Percentiles rank a stretch among this genome's conserved stretches.
phyloP scores from a whole-genome alignment of 2,797 vertebrate genomes.

The Loriculus beryllinus region DNA sequence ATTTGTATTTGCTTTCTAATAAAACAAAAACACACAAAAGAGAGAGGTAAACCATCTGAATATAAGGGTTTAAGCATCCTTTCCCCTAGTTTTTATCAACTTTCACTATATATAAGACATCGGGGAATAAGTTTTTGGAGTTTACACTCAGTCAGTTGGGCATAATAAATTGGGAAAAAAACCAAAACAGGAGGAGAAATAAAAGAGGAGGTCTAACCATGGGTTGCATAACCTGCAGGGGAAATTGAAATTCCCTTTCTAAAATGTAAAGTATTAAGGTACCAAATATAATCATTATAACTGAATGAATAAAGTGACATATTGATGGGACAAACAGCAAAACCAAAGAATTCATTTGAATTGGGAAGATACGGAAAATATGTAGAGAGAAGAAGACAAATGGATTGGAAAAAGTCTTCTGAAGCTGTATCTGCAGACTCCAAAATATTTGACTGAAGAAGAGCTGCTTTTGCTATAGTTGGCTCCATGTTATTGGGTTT shows the following conservation, averaged over 20 bases:
- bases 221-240: not conserved
- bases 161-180: not conserved
- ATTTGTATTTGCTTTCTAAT: not conserved
- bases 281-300: not conserved
- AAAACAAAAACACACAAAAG: not conserved
- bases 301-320: not conserved
- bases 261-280: not conserved
- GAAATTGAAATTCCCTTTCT: not conserved
- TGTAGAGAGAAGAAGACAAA: rapidly evolving
- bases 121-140: not conserved
- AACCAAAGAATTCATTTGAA: not conserved
- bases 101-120: not conserved
- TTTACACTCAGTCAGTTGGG: not conserved
- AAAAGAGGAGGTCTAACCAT: not conserved
- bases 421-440: not conserved
- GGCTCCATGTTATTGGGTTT: not conserved
- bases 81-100: not conserved
- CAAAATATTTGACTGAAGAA: not conserved
- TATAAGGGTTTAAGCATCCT: not conserved
- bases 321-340: not conserved
- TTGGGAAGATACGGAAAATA: not conserved
- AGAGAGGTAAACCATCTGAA: not conserved
- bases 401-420: not conserved
- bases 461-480: not conserved
- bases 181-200: not conserved